A percentile compares a stretch with the other conserved stretches of the same genome.
Conservation (phyloP, 2,797 vertebrate genomes). For the Orestias chungarensis region DNA sequence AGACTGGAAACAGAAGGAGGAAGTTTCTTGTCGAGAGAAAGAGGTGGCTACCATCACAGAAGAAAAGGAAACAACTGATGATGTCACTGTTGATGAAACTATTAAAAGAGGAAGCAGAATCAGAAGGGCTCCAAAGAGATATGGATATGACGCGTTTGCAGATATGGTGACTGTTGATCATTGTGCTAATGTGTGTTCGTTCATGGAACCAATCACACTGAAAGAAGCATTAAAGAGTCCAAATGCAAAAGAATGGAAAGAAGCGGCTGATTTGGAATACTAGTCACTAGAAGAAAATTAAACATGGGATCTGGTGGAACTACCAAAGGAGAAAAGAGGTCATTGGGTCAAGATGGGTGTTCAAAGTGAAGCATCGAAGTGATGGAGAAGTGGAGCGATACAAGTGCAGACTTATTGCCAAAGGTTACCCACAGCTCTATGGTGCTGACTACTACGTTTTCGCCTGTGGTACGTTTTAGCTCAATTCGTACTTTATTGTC, state of each 20-base stretch:
- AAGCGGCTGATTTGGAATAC: constrained; percentile 43
- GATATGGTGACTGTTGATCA: constrained; percentile 44
- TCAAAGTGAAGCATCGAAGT: no score
- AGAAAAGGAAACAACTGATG: constrained; percentile 9
- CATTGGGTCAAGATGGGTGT: constrained; percentile 47
- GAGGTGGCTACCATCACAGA: background rate
- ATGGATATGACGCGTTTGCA: constrained; percentile 53
- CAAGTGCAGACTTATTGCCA: no score
- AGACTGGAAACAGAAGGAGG: constrained; percentile 11
- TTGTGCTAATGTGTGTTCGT: constrained; percentile 31
- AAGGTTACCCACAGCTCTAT: constrained; percentile 39
- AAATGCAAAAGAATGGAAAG: constrained; percentile 46
- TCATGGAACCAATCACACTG: constrained; percentile 34
- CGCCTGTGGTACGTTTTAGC: constrained; percentile 29
- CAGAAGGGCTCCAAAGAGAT: constrained; percentile 47
- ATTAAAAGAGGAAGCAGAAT: constrained; percentile 9
- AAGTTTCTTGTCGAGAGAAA: constrained; percentile 12
- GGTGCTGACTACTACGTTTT: constrained; percentile 47
- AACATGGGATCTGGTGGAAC: constrained; percentile 39
- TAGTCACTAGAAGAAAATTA: constrained; percentile 50
- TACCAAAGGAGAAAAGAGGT: constrained; percentile 30
- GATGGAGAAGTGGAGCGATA: no score
- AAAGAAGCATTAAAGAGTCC: constrained; percentile 43
- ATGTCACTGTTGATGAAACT: constrained; percentile 1
- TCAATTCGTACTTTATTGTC: constrained; percentile 37